Percentiles rank a stretch among this genome's conserved stretches.
These are phyloP conservation scores for Andrena praecox DNA, from an alignment of 2,888 invertebrate genomes.

Conservation along the genomic window DNA sequence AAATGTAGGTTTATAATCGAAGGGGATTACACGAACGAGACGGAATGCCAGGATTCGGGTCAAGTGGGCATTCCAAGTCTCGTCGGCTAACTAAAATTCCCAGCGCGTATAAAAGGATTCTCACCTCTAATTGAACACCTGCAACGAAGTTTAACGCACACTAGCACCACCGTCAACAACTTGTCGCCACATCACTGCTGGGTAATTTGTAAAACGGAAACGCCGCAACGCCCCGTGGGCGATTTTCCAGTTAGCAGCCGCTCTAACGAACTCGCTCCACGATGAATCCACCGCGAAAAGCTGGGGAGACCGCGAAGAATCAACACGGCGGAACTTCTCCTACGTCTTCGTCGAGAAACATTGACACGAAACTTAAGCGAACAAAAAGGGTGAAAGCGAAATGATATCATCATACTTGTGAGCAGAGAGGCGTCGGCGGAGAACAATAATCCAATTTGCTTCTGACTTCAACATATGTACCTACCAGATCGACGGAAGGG, in stretches of 20 bases:
- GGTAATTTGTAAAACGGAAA: constrained; percentile 59
- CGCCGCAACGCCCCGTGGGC: constrained; percentile 36
- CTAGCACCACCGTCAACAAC: not conserved
- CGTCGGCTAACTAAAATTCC: not conserved
- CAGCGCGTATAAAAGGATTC: not conserved
- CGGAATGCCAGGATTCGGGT: too few relatives aligned
- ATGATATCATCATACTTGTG: not conserved
- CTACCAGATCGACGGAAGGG: not conserved
- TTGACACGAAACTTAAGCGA: not conserved
- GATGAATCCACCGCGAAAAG: constrained; percentile 47
- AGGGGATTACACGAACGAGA: too few relatives aligned
- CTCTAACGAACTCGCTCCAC: constrained; percentile 57
- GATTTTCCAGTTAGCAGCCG: constrained; percentile 52
- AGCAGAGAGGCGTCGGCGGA: not conserved
- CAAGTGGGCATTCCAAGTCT: too few relatives aligned
- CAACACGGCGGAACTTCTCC: constrained; percentile 28
- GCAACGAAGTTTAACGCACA: not conserved
- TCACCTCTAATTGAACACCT: not conserved
- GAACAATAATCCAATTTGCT: constrained; percentile 4
- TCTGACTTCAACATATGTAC: not conserved
- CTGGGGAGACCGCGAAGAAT: constrained; percentile 26
- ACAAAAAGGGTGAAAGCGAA: not conserved
- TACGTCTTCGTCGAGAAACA: not conserved
- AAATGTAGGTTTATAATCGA: too few relatives aligned
- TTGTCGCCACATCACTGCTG: constrained; percentile 34